phyloP scores from a whole-genome alignment of 2,888 invertebrate genomes.

The Eilema griseolum region DNA sequence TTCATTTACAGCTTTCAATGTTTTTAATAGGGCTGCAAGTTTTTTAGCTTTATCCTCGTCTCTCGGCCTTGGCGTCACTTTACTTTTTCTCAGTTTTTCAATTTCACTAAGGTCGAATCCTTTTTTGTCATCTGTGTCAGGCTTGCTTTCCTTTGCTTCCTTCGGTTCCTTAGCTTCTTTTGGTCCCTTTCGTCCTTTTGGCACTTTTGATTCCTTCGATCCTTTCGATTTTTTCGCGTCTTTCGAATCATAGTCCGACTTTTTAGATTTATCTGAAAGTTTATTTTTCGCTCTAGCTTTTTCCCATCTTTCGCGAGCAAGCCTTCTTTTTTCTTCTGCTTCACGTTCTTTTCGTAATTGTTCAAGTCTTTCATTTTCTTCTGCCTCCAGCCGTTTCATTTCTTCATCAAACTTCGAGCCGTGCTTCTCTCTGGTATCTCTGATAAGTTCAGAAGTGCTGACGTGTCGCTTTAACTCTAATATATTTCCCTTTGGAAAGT shows the following conservation, averaged over 20 bases:
- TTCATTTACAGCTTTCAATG: not conserved
- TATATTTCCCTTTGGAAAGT: conserved; percentile 3
- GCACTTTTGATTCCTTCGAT: no score
- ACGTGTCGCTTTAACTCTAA: conserved; percentile 7
- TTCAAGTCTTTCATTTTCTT: conserved; percentile 1
- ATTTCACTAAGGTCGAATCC: not conserved
- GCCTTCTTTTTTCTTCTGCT: conserved; percentile 7
- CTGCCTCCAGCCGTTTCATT: not conserved
- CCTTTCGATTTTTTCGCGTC: not conserved
- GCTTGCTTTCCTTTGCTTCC: not conserved
- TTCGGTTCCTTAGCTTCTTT: not conserved
- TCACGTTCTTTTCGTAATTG: not conserved
- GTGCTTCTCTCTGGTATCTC: conserved; percentile 1
- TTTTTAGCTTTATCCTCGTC: not conserved
- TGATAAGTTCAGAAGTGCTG: conserved; percentile 13
- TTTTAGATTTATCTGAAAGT: not conserved
- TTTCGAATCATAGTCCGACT: not conserved
- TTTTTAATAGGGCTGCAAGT: not conserved
- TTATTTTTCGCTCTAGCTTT: not conserved
- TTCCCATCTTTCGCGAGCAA: not conserved
- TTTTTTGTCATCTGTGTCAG: no score
- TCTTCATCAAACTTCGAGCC: conserved; percentile 6
- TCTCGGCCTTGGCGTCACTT: not conserved
- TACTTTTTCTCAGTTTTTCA: not conserved
- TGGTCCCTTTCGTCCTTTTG: not conserved